Conservation (phyloP, 2,888 invertebrate species). For the Lysandra bellargus region DNA sequence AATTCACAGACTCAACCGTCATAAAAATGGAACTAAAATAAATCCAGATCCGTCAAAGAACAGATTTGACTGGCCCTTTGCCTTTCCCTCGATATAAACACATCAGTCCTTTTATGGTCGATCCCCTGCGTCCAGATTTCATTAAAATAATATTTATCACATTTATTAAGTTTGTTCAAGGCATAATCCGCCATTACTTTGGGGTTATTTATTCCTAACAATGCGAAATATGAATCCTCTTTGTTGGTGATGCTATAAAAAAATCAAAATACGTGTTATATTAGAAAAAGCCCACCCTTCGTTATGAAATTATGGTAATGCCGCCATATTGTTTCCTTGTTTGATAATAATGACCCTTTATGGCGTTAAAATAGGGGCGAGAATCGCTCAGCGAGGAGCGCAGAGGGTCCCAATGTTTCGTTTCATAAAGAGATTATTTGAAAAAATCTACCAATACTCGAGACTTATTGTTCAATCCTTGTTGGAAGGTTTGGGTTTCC, state of each 20-base stretch:
- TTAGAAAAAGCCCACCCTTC: slow-evolving; percentile 71
- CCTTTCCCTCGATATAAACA: not conserved
- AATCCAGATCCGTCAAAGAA: not conserved
- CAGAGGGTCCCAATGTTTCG: slow-evolving; percentile 50
- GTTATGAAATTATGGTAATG: slow-evolving; percentile 76
- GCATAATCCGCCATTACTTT: slow-evolving; percentile 31
- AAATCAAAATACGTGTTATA: slow-evolving; percentile 69
- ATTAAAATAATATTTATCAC: slow-evolving; percentile 31
- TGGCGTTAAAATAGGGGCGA: slow-evolving; percentile 45
- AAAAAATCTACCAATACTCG: slow-evolving; percentile 43
- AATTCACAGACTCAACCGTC: not conserved
- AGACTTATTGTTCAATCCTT: slow-evolving; percentile 9
- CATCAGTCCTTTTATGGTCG: not conserved
- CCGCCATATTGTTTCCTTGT: slow-evolving; percentile 39
- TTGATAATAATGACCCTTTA: slow-evolving; percentile 1
- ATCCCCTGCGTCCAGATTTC: slow-evolving; percentile 26
- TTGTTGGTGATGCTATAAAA: slow-evolving; percentile 56
- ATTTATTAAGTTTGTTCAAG: slow-evolving; percentile 31
- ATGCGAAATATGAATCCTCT: slow-evolving; percentile 56
- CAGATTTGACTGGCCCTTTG: not conserved
- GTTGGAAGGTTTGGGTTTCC: slow-evolving; percentile 10
- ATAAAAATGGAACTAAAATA: not conserved
- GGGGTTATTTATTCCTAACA: slow-evolving; percentile 32
- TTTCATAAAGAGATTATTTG: slow-evolving; percentile 66
- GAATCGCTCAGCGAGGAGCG: not conserved